Percentiles rank a stretch among this genome's conserved stretches.
These are phyloP conservation scores for Pogonognathellus flavescens DNA, from an alignment of 1,140 invertebrate species.

Conservation along the genomic window DNA sequence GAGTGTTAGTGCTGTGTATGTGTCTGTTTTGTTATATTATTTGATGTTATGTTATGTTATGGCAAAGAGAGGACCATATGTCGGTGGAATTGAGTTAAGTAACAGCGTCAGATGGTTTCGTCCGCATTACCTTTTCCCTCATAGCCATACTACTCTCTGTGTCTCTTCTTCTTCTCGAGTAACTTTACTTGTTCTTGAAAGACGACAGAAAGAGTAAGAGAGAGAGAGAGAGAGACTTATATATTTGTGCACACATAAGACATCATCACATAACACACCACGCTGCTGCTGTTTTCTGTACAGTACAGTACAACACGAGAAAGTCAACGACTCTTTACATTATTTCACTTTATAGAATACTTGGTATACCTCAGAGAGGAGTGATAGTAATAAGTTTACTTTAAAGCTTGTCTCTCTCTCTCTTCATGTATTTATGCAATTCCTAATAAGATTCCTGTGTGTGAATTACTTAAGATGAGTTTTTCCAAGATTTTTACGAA, in stretches of 20 bases:
- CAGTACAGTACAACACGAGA: slow-evolving; percentile 12
- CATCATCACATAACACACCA: no score
- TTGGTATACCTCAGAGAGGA: not conserved
- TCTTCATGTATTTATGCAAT: no score
- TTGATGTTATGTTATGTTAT: slow-evolving; percentile 4
- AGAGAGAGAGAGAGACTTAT: not conserved
- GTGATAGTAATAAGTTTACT: no score
- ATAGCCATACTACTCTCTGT: not conserved
- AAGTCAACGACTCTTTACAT: slow-evolving; percentile 60
- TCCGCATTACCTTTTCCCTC: slow-evolving; percentile 30
- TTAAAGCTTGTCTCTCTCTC: no score
- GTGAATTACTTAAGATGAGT: no score
- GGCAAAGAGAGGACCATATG: slow-evolving; percentile 39
- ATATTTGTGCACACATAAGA: not conserved
- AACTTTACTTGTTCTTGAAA: no score
- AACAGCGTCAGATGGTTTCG: slow-evolving; percentile 62
- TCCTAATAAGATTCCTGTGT: no score
- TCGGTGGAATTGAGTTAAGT: slow-evolving; percentile 56
- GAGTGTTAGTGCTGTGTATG: not conserved
- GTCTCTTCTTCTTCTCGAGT: no score
- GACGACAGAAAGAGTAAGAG: no score
- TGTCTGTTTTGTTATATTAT: not conserved
- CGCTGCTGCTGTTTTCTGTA: not conserved
- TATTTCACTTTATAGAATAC: not conserved
- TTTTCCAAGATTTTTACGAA: no score